Evolutionary conservation across 2,888 invertebrate species (phyloP).

Genomic region (Lumbricus terrestris): DNA sequence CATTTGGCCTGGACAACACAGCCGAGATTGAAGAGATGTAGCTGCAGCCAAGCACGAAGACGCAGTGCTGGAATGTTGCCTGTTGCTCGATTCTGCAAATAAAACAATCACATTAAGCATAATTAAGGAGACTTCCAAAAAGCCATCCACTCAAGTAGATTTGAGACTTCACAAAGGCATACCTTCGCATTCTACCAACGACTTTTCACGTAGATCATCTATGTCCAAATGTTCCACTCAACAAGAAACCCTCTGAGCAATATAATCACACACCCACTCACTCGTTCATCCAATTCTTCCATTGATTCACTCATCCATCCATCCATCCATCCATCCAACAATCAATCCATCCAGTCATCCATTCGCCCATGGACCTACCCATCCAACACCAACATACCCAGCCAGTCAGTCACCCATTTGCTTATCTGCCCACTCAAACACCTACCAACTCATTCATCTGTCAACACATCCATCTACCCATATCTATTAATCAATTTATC

Average conservation of each 20-base stretch:
- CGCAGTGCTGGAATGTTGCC: constrained; percentile 87
- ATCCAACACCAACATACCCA: too few relatives aligned
- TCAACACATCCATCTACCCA: too few relatives aligned
- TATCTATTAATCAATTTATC: too few relatives aligned
- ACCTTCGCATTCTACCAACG: not conserved
- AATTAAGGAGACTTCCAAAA: not conserved
- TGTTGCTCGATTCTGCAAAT: constrained; percentile 83
- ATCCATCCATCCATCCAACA: too few relatives aligned
- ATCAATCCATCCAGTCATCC: too few relatives aligned
- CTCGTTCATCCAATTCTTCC: too few relatives aligned
- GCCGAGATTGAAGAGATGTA: constrained; percentile 79
- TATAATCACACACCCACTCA: not conserved
- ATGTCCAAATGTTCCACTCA: not conserved
- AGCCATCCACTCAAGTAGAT: not conserved
- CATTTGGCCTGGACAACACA: constrained; percentile 87
- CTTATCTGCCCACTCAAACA: too few relatives aligned
- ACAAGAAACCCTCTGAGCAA: not conserved
- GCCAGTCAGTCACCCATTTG: too few relatives aligned
- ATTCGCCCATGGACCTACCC: too few relatives aligned
- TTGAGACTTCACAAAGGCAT: constrained; percentile 17
- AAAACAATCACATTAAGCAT: constrained; percentile 39
- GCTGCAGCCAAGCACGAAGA: constrained; percentile 85
- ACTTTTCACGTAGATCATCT: not conserved
- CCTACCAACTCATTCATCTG: too few relatives aligned
- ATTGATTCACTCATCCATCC: too few relatives aligned